Base-by-base conservation (phyloP, 2,113 vertebrate species). In the Aplodontia rufa region DNA sequence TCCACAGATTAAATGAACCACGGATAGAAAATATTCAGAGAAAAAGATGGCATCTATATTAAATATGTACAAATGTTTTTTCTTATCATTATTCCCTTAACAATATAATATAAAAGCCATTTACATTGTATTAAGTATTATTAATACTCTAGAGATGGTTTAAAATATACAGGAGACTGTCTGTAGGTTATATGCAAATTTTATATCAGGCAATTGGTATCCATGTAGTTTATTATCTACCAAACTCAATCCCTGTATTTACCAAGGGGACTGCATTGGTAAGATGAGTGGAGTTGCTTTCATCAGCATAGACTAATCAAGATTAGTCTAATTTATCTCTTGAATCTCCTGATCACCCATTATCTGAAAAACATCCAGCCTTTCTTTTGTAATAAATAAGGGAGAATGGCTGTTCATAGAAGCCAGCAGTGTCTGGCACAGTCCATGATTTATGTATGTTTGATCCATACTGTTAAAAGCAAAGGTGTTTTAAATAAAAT, bases 401-500 rank as follows among this genome's bases (percentile, higher is more conserved):
- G 53, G 16, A 84, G 42, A 80, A 30, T 60, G 26, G 10, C 35
- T 81, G 24, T 66, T 76, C 5, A 3, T 64, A 69, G 83, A 72
- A 87, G 66, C 92, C 0, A 0, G 28, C 37, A 49, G 26, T 4
- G 28, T 66, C 55, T 88, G 82, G 17, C 66, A 49, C 16, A 74
- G 47, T 37, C 53, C 42, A 49, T 58, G 58, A 40, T 78, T 60
- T 60, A 16, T 40, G 12, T 86, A 11, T 62, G 28, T 89, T 94
- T 86, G 8, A 19, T 40, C 51, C 60, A 20, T 75, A 72, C 42
- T 78, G n/a, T 76, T 14, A 72, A 86, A n/a, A 89, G 30, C 74
- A 90, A 62, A 91, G 76, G 20, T 78, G 30, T 86, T 86, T 95
- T 85, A 81, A 58, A 47, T 55, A 66, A 94, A 86, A 79, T 42